Base-by-base conservation (phyloP, 1,140 invertebrate genomes). In the Solenopsis fugax region DNA sequence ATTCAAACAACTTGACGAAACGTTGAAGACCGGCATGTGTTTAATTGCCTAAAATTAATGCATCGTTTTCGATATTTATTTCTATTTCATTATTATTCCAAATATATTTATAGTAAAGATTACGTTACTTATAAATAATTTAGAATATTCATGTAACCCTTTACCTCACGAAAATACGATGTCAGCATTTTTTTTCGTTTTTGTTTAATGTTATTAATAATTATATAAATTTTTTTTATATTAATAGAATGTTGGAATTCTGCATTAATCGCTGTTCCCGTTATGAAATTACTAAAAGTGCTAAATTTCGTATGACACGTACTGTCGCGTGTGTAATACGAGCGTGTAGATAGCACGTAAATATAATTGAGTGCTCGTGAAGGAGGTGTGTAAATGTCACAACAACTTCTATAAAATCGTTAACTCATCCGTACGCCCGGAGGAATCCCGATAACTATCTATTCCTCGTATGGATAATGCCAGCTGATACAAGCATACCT, bases 351-450 rank as follows among this genome's bases (percentile, higher is more conserved):
- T 56, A 81, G n/a, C 50, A 72, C 84, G 50, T 82, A 60, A 76
- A 81, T 71, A 81, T 71, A 71, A 89, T 89, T 87, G 48, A 77
- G 54, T 77, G 52, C 24, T 24, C 48, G 69, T 29, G 62, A 69
- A 41, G 48, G 41, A 76, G 76, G 37, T 58, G 48, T 58, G 71
- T 58, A 41, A 86, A 69, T 21, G 69, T 69, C 76, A 52, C 24
- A 58, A 54, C 41, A 76, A 50, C 60, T 56, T 60, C 21, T 58
- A 64, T 41, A 78, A 78, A 85, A 41, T 69, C 73, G 29, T 62
- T 84, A 45, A 73, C 56, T 77, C 82, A 72, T 73, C 10, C 41
- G 21, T 80, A 29, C 13, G 3, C 37, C 29, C 21, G 37, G 45
- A 45, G 56, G 12, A 62, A 62, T 87, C 29, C 5, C 60, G 13